phyloP scores from a whole-genome alignment of 1,140 invertebrate species.

The Saxidomus purpurata region DNA sequence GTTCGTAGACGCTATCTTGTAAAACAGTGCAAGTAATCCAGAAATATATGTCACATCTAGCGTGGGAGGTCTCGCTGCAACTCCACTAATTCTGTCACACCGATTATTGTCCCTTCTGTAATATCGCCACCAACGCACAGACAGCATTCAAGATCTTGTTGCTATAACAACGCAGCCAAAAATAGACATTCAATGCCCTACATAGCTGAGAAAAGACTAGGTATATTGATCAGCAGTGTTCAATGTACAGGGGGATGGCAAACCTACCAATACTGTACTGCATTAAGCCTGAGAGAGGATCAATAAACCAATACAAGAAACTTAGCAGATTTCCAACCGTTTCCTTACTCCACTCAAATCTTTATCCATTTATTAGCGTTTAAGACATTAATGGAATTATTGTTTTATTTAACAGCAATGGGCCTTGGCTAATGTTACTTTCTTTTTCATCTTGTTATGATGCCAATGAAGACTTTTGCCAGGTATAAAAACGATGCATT shows the following conservation, averaged over 20 bases:
- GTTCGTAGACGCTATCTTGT: no score
- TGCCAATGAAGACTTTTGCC: no score
- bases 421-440: no score
- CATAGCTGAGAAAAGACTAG: conserved; percentile 23
- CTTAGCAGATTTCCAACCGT: not conserved
- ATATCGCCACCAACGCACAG: conserved; percentile 43
- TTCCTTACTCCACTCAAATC: not conserved
- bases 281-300: not conserved
- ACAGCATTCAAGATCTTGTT: conserved; percentile 37
- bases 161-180: conserved; percentile 26
- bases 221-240: conserved; percentile 17
- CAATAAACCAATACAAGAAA: conserved; percentile 12
- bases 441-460: no score
- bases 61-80: conserved; percentile 14
- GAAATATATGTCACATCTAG: conserved; percentile 4
- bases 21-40: not conserved
- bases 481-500: no score
- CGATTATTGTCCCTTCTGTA: not conserved
- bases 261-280: not conserved
- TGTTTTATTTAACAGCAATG: no score
- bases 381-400: no score
- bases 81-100: not conserved
- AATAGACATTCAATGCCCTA: conserved; percentile 45
- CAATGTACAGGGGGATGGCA: not conserved
- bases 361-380: conserved; percentile 1